Conservation (phyloP, 1,140 invertebrate species). For the Drosophila athabasca region DNA sequence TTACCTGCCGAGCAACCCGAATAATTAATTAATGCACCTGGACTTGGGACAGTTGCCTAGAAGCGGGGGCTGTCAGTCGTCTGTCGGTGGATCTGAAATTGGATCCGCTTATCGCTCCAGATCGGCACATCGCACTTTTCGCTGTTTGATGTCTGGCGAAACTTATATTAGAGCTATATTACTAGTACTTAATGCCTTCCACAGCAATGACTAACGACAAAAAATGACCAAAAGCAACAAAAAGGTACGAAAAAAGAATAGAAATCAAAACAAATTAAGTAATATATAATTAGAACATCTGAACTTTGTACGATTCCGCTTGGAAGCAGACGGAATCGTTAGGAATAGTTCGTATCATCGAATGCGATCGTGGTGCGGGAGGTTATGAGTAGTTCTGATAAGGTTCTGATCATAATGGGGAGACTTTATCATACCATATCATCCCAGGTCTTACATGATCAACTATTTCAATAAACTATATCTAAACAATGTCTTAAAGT, state of each 20-base stretch:
- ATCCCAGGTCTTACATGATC: no score
- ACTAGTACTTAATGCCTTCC: conserved; percentile 28
- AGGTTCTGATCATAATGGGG: no score
- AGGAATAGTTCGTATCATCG: conserved; percentile 52
- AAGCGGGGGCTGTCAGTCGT: conserved; percentile 19
- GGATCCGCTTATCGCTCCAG: conserved; percentile 39
- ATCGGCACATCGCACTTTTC: conserved; percentile 44
- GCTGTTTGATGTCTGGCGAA: conserved; percentile 60
- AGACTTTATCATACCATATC: no score
- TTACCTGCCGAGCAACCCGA: conserved; percentile 48
- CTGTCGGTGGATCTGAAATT: conserved; percentile 48
- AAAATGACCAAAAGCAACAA: conserved; percentile 27
- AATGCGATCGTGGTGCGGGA: background rate
- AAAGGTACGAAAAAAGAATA: conserved; percentile 6
- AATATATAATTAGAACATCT: conserved; percentile 43
- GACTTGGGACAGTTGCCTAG: conserved; percentile 18
- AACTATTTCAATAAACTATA: no score
- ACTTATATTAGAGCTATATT: conserved; percentile 47
- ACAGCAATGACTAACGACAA: conserved; percentile 65
- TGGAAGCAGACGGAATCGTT: conserved; percentile 29
- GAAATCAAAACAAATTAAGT: conserved; percentile 66
- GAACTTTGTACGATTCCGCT: conserved; percentile 62
- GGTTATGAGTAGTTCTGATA: no score
- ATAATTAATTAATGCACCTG: conserved; percentile 18
- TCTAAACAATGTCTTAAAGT: no score